Evolutionary conservation across 1,140 invertebrate species (phyloP).

Genomic region (Drosophila santomea): DNA sequence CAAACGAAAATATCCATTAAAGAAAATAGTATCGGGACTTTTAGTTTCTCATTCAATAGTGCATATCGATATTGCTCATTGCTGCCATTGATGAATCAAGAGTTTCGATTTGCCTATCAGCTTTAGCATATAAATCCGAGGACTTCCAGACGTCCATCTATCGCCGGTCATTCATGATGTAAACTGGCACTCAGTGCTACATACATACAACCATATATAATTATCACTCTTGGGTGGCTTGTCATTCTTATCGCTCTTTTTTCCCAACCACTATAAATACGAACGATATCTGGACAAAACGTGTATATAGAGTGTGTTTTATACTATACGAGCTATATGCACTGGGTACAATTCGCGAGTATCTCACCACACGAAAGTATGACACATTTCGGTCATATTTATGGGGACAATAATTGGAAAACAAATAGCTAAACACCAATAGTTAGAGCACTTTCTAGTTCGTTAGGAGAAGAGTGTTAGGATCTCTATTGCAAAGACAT

Average conservation of each 20-base stretch:
- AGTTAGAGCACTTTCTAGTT: not conserved
- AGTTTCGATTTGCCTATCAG: not conserved
- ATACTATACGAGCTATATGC: slow-evolving; percentile 2
- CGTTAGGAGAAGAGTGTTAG: too few species aligned
- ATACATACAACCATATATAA: not conserved
- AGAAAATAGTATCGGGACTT: not conserved
- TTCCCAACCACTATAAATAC: slow-evolving; percentile 18
- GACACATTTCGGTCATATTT: slow-evolving; percentile 4
- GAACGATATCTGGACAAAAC: slow-evolving; percentile 20
- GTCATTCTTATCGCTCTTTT: slow-evolving; percentile 14
- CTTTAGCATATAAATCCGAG: not conserved
- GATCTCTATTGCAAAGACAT: not conserved
- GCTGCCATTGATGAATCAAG: not conserved
- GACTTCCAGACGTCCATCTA: not conserved
- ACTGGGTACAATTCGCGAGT: not conserved
- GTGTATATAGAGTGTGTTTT: not conserved
- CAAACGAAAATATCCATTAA: not conserved
- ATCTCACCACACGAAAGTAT: not conserved
- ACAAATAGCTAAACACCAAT: not conserved
- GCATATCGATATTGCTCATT: not conserved
- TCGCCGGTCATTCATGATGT: slow-evolving; percentile 10
- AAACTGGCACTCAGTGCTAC: not conserved
- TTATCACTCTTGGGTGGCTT: slow-evolving; percentile 12
- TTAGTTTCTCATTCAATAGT: slow-evolving; percentile 2
- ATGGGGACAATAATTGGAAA: not conserved